Base-by-base conservation (phyloP, 64 coral and sea anemone genomes). In the Catalaphyllia jardinei region DNA sequence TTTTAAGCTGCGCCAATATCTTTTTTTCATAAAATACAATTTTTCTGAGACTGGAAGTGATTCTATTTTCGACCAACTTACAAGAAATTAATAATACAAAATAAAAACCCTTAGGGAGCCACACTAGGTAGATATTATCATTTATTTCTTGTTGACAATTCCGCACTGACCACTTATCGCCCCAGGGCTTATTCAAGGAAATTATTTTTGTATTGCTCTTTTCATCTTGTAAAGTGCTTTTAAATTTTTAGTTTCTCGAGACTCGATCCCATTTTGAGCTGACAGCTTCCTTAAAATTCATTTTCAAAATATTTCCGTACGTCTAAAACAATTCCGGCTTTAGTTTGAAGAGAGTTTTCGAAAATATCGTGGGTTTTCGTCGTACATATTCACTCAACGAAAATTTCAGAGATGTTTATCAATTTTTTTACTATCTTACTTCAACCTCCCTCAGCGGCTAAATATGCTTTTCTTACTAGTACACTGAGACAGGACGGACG, bases 141-240 rank as follows among this genome's bases (percentile, higher is more conserved):
- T 71, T 85, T 85, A 29, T 54, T 69, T 85, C 31, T 80, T 61
- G 29, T 85, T 52, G 81, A 71, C 81, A 85, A 51, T 85, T 85
- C 42, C 81, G 39, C 29, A 83, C 28, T 46, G 80, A 83, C 13
- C 62, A 42, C 29, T 64, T 71, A 31, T 85, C 63, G 81, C 81
- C 81, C 63, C 19, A 3, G 80, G 81, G 81, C 81, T 71, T 19
- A 85, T 49, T 17, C 18, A 38, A 24, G 33, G 62, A 85, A 85
- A 71, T 65, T 67, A 80, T 60, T 55, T 80, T 80, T 80, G 69
- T 83, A 85, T 85, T 85, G 81, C 81, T 85, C 33, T 85, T 80
- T 85, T 51, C 81, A 51, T 85, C 81, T 71, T 12, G 39, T 2
- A 71, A 71, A 71, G 38, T 60, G 19, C 24, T 49, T 63, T 85